Percentiles rank a stretch among this genome's conserved stretches.
These are phyloP conservation scores for Pampusana beccarii DNA, from an alignment of 2,113 vertebrate species.

Conservation along the genomic window DNA sequence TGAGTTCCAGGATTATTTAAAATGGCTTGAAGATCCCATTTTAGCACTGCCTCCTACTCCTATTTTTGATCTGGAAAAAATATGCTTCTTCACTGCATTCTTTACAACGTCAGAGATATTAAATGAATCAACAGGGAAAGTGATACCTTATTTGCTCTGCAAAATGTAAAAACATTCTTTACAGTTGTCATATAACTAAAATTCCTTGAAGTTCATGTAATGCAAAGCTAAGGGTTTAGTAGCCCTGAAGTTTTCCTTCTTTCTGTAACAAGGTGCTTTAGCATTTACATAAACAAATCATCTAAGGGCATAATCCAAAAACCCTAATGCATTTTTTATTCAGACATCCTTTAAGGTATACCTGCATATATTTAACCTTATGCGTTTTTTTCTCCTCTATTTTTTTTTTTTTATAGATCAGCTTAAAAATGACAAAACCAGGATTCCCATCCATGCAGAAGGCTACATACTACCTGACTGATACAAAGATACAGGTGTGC, in stretches of 20 bases:
- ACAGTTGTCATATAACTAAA: background rate
- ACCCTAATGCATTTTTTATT: background rate
- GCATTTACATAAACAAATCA: constrained; percentile 29
- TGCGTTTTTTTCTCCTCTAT: background rate
- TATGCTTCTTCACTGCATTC: background rate
- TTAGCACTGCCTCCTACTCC: background rate
- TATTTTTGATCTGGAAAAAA: constrained; percentile 13
- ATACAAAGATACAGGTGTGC: background rate
- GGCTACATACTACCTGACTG: background rate
- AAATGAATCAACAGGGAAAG: background rate
- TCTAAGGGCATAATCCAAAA: background rate
- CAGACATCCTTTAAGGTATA: background rate
- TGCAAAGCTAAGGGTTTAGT: background rate
- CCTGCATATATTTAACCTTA: background rate
- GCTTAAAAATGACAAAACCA: background rate
- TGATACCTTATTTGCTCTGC: background rate
- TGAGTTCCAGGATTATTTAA: background rate
- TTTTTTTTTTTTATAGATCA: background rate
- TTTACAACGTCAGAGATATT: background rate
- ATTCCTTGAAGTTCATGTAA: background rate
- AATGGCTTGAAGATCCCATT: background rate
- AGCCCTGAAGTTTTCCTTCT: constrained; percentile 13
- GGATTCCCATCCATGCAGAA: background rate
- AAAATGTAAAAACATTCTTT: constrained; percentile 1
- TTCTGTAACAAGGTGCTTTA: constrained; percentile 16